Conservation (phyloP, 1,140 invertebrate genomes). For the Musca domestica region DNA sequence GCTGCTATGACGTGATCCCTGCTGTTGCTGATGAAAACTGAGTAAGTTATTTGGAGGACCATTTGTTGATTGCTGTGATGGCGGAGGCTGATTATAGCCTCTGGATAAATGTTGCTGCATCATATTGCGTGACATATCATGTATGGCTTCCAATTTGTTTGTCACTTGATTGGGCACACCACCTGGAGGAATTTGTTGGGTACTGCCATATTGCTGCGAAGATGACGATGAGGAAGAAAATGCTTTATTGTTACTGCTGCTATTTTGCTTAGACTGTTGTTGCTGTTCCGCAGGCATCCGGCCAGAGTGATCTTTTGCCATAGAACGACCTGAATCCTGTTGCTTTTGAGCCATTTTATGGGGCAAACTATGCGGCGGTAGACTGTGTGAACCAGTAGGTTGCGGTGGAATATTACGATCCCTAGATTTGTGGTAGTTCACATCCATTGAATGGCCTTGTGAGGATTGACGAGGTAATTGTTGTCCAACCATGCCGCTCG, state of each 20-base stretch:
- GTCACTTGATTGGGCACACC: neutral
- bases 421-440: slow-evolving; percentile 26
- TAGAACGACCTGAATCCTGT: neutral
- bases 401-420: slow-evolving; percentile 12
- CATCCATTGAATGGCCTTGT: slow-evolving; percentile 19
- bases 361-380: neutral
- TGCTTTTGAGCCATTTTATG: slow-evolving; percentile 24
- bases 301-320: slow-evolving; percentile 23
- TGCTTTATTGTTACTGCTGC: slow-evolving; percentile 7
- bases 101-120: slow-evolving; percentile 18
- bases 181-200: neutral
- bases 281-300: neutral
- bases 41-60: neutral
- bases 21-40: slow-evolving; percentile 23
- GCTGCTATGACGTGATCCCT: slow-evolving; percentile 14
- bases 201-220: slow-evolving; percentile 14
- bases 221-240: neutral
- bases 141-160: slow-evolving; percentile 21
- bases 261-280: neutral
- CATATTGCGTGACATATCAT: slow-evolving; percentile 24
- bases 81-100: slow-evolving; percentile 5
- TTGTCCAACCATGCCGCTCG: slow-evolving; percentile 17
- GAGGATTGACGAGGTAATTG: slow-evolving; percentile 11
- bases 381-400: neutral
- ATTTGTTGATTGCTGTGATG: neutral